Base-by-base conservation (phyloP, 92 coral and sea anemone genomes). In the Anthopleura xanthogrammica region DNA sequence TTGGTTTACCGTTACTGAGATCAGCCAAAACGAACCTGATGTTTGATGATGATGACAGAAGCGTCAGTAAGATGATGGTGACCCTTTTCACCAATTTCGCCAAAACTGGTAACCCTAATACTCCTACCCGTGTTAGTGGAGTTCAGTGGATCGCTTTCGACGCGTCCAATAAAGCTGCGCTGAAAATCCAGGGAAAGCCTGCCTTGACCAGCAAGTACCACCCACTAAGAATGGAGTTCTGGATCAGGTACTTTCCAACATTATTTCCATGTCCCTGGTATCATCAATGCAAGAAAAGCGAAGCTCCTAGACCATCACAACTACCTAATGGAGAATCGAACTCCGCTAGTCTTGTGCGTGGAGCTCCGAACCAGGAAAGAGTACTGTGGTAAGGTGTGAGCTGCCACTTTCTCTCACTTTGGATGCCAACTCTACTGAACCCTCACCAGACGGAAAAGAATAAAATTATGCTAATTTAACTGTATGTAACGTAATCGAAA, bases 141-240 rank as follows among this genome's bases (percentile, higher is more conserved):
- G 82, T 73, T 39, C 42, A 71, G 19, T 93, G 97, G 97, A 65
- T 68, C 13, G 24, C 41, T 19, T 93, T 86, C 77, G 85, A 89
- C 75, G 56, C 88, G 22, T 79, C 91, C 55, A 85, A 79, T 57
- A 74, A 86, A 73, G 91, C 88, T 14, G 91, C 91, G 68, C 85
- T 93, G 41, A 90, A 89, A 78, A 87, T 93, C 81, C 80, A 81
- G 20, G 58, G 57, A 20, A 81, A 74, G 8, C 88, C 88, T 11
- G 80, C 48, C 24, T 84, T 80, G 88, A 83, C 86, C 40, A 66
- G 19, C 14, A 85, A 92, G 72, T 93, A 77, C 75, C 90, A 82
- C 48, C 91, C 97, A 46, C 79, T 88, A 36, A 68, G 87, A 57
- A 85, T 89, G 93, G 97, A 91, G 23, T 93, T 93, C 78, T 93